These are phyloP conservation scores for Microplitis demolitor DNA, from an alignment of 1,140 invertebrate species.

Conservation along the genomic window DNA sequence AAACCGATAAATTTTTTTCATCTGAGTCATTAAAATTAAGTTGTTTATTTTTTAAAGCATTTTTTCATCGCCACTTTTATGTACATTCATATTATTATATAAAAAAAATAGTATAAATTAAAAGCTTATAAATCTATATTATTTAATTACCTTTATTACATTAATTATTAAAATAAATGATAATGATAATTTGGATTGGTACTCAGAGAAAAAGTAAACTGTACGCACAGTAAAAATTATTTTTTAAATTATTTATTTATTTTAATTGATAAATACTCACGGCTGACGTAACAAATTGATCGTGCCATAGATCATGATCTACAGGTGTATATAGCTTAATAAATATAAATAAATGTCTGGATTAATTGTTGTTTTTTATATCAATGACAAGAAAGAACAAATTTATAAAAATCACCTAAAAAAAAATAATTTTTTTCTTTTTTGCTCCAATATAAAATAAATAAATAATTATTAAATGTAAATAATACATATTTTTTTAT, in stretches of 20 bases:
- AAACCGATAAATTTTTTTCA: neutral
- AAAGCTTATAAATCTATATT: neutral
- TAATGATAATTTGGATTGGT: neutral
- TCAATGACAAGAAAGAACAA: neutral
- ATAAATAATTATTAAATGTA: neutral
- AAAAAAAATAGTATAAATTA: no score
- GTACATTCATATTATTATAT: neutral
- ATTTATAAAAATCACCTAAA: neutral
- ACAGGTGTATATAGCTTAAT: conserved; percentile 5
- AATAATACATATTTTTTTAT: neutral
- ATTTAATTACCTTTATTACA: neutral
- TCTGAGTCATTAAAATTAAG: conserved; percentile 21
- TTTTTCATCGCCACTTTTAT: conserved; percentile 1
- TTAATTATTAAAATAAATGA: neutral
- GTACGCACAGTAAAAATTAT: neutral
- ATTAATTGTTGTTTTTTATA: neutral
- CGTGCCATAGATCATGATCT: conserved; percentile 18
- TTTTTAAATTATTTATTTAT: neutral
- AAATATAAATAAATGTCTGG: neutral
- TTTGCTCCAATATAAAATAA: no score
- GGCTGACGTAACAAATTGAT: neutral
- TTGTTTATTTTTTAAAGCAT: neutral
- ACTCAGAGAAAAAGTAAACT: neutral
- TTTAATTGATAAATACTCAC: conserved; percentile 12
- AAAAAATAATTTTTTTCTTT: no score